Evolutionary conservation across 2,888 invertebrate species (phyloP), one percentile per base, ranked within the genome.

Genomic region (Meteorus cinctellus): DNA sequence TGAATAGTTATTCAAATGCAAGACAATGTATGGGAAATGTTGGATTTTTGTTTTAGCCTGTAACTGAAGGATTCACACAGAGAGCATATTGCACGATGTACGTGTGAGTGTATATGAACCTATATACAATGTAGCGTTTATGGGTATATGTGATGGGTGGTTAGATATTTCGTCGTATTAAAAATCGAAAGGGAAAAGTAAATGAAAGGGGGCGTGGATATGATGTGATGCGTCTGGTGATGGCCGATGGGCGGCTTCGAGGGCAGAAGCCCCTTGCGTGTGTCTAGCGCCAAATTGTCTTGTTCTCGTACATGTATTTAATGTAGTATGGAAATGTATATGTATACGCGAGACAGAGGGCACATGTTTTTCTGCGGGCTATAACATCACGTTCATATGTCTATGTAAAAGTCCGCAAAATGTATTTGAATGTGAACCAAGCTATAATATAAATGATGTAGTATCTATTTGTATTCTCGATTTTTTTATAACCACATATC

Each of bases 211-310:
- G 55, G 55, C 55, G 55, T 55, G 55, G 55, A 55, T 55, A 55
- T 55, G 55, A 55, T 55, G 55, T 55, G 55, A 55, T 55, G 55
- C 55, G 55, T 55, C 55, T 55, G 55, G 55, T 55, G 48, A 55
- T 55, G 55, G 55, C 55, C n/a, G 55, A 55, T 55, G 55, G 55
- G 55, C 55, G 55, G 55, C 55, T 55, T 55, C 19, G 55, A 55
- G 55, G 55, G 55, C 55, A 55, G 55, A 55, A 55, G 55, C 55
- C 55, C 55, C 55, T 55, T 55, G 55, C 55, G 55, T 55, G 55
- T 55, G 55, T 55, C 55, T 55, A 55, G 55, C 55, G 19, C 55
- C 55, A 55, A 55, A 55, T 55, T 55, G 55, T 55, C 55, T 55
- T 55, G 6, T 19, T 19, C 55, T 55, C 19, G 19, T 55, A 19